A percentile compares a stretch with the other conserved stretches of the same genome.
Conservation (phyloP, 2,113 vertebrate species). For the Mirza zaza region DNA sequence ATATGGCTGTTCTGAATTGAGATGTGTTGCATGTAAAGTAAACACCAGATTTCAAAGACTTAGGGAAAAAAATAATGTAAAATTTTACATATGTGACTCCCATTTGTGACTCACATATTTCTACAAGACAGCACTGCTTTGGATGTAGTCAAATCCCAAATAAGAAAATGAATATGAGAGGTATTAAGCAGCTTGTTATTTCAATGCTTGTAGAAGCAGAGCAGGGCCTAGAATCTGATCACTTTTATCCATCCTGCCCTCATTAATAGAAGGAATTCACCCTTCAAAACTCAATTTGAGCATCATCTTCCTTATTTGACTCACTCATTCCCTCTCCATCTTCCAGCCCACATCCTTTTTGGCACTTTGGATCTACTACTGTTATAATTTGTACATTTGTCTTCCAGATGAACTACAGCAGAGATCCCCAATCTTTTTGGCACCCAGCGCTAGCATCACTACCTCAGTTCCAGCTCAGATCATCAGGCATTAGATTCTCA, state of each 20-base stretch:
- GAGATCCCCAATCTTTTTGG: too few relatives aligned
- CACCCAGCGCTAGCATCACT: too few relatives aligned
- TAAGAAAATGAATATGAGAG: background rate
- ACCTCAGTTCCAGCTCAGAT: too few relatives aligned
- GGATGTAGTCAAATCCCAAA: background rate
- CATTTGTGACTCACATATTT: background rate
- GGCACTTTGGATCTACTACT: background rate
- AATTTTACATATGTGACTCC: background rate
- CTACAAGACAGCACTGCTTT: background rate
- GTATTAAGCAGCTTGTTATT: conserved; percentile 8
- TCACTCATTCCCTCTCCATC: background rate
- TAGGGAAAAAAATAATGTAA: background rate
- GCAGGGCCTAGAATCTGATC: background rate
- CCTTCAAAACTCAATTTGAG: conserved; percentile 28
- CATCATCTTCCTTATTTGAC: background rate
- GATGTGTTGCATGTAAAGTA: background rate
- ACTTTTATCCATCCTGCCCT: background rate
- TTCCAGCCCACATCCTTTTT: background rate
- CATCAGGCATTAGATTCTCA: too few relatives aligned
- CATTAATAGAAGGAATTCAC: conserved; percentile 21
- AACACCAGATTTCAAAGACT: background rate
- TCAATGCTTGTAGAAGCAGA: background rate
- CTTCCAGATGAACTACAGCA: background rate
- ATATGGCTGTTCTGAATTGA: background rate
- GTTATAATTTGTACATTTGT: background rate